These are phyloP conservation scores for Athene noctua DNA, from an alignment of 2,113 vertebrate species.

Conservation along the genomic window DNA sequence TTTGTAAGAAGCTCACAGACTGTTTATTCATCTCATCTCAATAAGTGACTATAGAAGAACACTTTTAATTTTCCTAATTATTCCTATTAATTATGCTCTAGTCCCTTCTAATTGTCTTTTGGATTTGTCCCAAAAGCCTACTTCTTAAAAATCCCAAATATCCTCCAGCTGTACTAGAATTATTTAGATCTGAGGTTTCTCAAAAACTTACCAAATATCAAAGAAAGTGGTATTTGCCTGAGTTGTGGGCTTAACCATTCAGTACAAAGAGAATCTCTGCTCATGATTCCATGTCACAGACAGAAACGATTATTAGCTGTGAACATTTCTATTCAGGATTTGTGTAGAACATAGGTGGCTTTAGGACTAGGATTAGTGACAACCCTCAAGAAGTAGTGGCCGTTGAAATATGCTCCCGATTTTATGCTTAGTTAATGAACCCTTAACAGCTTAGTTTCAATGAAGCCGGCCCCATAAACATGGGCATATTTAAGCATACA, in stretches of 20 bases:
- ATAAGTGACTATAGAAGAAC: not conserved
- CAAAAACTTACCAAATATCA: not conserved
- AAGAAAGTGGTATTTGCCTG: not conserved
- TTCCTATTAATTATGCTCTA: not conserved
- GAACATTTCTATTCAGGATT: not conserved
- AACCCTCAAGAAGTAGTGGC: not conserved
- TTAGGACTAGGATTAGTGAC: not conserved
- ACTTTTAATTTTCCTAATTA: not conserved
- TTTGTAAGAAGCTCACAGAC: not conserved
- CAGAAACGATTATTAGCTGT: not conserved
- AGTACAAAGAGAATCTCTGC: not conserved
- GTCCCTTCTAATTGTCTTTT: not conserved
- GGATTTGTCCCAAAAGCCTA: not conserved
- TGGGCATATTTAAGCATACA: not conserved
- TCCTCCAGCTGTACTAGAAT: not conserved
- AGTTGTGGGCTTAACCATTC: not conserved
- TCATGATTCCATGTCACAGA: not conserved
- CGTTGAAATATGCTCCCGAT: not conserved
- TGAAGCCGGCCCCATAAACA: not conserved
- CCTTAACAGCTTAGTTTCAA: not conserved
- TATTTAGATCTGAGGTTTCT: not conserved
- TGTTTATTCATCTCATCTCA: not conserved
- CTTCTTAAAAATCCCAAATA: not conserved
- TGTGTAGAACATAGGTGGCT: not conserved
- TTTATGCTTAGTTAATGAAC: not conserved